A percentile compares a stretch with the other conserved stretches of the same genome.
Conservation (phyloP, 1,140 invertebrate genomes). For the Aphaenogaster floridana region DNA sequence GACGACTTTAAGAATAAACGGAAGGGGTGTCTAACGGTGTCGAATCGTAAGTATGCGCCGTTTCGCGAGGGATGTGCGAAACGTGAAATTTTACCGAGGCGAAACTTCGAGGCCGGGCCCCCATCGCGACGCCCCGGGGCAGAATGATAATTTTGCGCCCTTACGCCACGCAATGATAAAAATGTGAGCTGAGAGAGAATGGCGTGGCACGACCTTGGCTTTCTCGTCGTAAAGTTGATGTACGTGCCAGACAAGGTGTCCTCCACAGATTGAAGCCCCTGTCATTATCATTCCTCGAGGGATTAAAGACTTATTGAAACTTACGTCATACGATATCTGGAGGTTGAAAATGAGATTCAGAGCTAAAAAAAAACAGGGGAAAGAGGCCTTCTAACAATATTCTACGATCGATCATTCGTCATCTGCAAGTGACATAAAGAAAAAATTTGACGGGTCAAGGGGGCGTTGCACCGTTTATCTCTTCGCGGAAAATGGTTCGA, state of each 20-base stretch:
- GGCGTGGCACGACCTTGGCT: neutral
- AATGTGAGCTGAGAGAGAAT: conserved; percentile 27
- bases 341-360: neutral
- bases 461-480: conserved; percentile 2
- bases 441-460: neutral
- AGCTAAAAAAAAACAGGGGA: neutral
- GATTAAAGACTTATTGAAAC: neutral
- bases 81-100: conserved; percentile 27
- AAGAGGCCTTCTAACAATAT: neutral
- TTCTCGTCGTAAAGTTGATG: conserved; percentile 10
- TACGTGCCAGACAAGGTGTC: neutral
- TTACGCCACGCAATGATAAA: neutral
- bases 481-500: conserved; percentile 42
- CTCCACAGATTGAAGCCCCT: neutral
- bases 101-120: neutral
- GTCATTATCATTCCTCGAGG: neutral
- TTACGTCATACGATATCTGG: neutral
- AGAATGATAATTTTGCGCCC: conserved; percentile 30
- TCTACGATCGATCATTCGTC: neutral
- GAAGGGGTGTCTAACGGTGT: conserved; percentile 44
- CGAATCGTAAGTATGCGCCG: conserved; percentile 41
- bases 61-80: neutral
- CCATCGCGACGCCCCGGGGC: neutral
- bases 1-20: conserved; percentile 45
- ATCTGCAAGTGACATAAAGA: neutral